phyloP scores from a whole-genome alignment of 1,140 invertebrate species.

The Lycorma delicatula region DNA sequence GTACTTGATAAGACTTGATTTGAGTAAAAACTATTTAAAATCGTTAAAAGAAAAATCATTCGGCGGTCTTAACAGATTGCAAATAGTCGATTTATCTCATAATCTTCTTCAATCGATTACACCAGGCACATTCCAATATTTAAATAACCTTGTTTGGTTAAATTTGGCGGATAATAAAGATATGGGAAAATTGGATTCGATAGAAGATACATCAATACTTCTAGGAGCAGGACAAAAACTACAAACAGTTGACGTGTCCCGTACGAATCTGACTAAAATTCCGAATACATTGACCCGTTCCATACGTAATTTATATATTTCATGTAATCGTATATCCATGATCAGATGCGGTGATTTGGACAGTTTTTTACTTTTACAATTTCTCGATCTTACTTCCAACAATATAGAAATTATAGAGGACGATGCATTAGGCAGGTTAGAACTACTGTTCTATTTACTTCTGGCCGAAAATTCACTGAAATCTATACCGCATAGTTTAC shows the following conservation, averaged over 20 bases:
- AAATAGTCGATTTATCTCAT: slow-evolving; percentile 43
- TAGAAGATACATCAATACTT: slow-evolving; percentile 22
- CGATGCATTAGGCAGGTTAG: slow-evolving; percentile 72
- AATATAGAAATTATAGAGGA: slow-evolving; percentile 68
- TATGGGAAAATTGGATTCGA: slow-evolving; percentile 7
- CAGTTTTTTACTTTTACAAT: slow-evolving; percentile 73
- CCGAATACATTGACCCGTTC: slow-evolving; percentile 77
- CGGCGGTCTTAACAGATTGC: slow-evolving; percentile 47
- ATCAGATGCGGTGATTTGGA: slow-evolving; percentile 79
- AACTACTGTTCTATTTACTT: slow-evolving; percentile 67
- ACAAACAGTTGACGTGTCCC: slow-evolving; percentile 72
- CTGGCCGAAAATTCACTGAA: slow-evolving; percentile 65
- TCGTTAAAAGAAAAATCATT: slow-evolving; percentile 48
- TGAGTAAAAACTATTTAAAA: slow-evolving; percentile 54
- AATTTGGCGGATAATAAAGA: slow-evolving; percentile 34
- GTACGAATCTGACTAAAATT: slow-evolving; percentile 65
- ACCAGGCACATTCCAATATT: slow-evolving; percentile 41
- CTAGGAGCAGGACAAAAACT: slow-evolving; percentile 45
- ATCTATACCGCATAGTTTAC: slow-evolving; percentile 55
- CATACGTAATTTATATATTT: slow-evolving; percentile 65
- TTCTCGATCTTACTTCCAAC: slow-evolving; percentile 74
- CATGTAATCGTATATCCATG: slow-evolving; percentile 61
- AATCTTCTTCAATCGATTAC: slow-evolving; percentile 40
- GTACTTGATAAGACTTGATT: slow-evolving; percentile 44
- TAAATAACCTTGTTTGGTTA: slow-evolving; percentile 59